Base-by-base conservation (phyloP, 2,113 vertebrate species). In the Spea bombifrons region DNA sequence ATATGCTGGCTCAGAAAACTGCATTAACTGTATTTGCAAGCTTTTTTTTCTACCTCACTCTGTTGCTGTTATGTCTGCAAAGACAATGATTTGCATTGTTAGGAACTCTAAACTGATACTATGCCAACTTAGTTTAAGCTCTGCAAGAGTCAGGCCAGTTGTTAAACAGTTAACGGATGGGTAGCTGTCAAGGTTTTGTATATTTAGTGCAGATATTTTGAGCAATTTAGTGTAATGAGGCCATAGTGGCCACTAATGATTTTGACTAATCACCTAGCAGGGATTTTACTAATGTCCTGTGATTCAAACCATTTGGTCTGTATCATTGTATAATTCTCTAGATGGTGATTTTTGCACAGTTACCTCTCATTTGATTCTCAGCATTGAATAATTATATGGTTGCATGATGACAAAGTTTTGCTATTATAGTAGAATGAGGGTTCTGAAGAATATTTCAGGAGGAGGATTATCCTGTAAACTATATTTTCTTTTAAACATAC, bases 271-370 rank as follows among this genome's bases (percentile, higher is more conserved):
- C 50, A 55, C 74, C 46, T 50, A 55, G 30, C 65, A 66, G 65
- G 74, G 74, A 76, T 76, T 67, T 76, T 50, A 57, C 30, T 76
- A 68, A 76, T 57, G 43, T 76, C 66, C 53, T 76, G 65, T 76
- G 63, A 67, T 76, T 68, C 49, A 16, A 66, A 66, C 73, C 73
- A 66, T 75, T 75, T 67, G 66, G 66, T 64, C 64, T 67, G 53
- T 67, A 65, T 50, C 66, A 44, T 52, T 67, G 10, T 8, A 52
- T 46, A 46, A 76, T 66, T 76, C 65, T 76, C 64, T 67, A 7
- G 43, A 15, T 57, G 65, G 74, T 76, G 49, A 76, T 76, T 66
- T 76, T 9, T 53, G 49, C 15, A 15, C 48, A 52, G 50, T 59
- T 68, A 30, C 45, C 46, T 70, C 57, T 50, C 13, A 63, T 77